Evolutionary conservation across 2,888 invertebrate genomes (phyloP), one percentile per base, ranked within the genome.

Genomic region (Fragum sueziense): DNA sequence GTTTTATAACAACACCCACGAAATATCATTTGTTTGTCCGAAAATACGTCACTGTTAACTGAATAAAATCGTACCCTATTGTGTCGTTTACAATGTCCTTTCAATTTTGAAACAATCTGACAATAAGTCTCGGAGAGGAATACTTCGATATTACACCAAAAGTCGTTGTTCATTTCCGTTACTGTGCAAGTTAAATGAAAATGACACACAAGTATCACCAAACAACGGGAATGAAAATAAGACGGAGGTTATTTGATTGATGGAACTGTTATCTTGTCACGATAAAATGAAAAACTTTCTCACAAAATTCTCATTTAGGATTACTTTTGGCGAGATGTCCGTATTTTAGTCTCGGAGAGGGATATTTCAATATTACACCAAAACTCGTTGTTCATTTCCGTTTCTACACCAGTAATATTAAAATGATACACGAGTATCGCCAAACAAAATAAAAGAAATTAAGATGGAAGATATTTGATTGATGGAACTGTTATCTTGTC

Each of bases 401-500:
- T 4, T 47, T 47, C n/a, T 47, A 20, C 17, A n/a, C 47, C 20
- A n/a, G 47, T n/a, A 47, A 47, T 47, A 47, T 47, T 20, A 47
- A 47, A 47, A 47, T 47, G 47, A 47, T n/a, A 14, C 47, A 47
- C n/a, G 2, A n/a, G 47, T 47, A 47, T 14, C 47, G 4, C n/a
- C 47, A 47, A 47, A 47, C 47, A 47, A 47, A 47, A 14, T n/a
- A 14, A 47, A 47, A 47, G 47, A 47, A 47, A 47, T 20, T 47
- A n/a, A 47, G 47, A 47, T 47, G 20, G 14, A n/a, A n/a, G 47
- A 14, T 47, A 47, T 57, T 57, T 57, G 57, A 57, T 57, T 22
- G 57, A 57, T 57, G 25, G 57, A 57, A 57, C 3, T 27, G 57
- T 57, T 57, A 57, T 22, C 57, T 27, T 57, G 57, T 57, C 57